Evolutionary conservation across 2,113 vertebrate species (phyloP).

Genomic region (Emydura subglobosa): DNA sequence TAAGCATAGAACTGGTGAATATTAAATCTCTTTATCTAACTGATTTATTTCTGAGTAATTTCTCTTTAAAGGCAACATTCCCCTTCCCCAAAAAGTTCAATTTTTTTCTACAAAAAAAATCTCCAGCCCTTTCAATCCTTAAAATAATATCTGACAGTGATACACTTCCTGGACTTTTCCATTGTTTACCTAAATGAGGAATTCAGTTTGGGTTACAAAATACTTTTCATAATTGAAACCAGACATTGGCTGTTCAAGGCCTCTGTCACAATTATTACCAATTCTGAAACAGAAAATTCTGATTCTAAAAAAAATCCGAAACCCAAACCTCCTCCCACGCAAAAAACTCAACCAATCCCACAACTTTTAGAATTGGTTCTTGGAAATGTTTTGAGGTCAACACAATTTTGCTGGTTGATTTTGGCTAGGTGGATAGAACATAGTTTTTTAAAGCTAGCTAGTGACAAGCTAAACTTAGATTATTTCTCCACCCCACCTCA

Average conservation of each 20-base stretch:
- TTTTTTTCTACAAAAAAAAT: not conserved
- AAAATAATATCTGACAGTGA: not conserved
- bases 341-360: not conserved
- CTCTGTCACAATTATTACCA: not conserved
- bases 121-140: not conserved
- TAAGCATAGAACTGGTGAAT: not conserved
- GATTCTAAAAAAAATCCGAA: not conserved
- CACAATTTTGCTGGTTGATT: not conserved
- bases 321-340: no score
- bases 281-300: not conserved
- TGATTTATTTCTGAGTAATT: not conserved
- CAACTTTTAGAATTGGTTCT: not conserved
- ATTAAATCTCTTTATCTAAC: not conserved
- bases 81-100: not conserved
- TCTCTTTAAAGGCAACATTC: not conserved
- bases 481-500: rapidly evolving
- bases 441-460: not conserved
- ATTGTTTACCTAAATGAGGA: not conserved
- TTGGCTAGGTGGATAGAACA: not conserved
- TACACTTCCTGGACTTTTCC: not conserved
- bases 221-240: not conserved
- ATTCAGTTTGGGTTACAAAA: not conserved
- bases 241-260: not conserved
- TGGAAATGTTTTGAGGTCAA: not conserved
- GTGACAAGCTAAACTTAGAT: not conserved